Conservation (phyloP, 2,113 vertebrate genomes). For the Oenanthe oenanthe region DNA sequence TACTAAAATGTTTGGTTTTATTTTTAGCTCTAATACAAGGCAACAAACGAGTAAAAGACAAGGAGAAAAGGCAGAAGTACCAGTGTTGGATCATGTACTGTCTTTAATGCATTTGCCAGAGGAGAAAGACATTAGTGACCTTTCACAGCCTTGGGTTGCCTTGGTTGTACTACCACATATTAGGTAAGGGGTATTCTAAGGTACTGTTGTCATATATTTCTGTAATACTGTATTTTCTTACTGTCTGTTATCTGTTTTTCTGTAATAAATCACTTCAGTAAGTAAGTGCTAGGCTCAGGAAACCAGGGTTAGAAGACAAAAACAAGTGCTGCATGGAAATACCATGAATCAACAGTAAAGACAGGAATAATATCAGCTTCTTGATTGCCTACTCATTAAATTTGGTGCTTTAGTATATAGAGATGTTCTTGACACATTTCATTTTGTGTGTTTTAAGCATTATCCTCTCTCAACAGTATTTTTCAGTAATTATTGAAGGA, state of each 20-base stretch:
- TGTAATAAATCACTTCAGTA: background rate
- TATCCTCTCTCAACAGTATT: background rate
- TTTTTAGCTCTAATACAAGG: constrained; percentile 61
- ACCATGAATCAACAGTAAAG: background rate
- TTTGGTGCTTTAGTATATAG: background rate
- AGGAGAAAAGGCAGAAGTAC: constrained; percentile 33
- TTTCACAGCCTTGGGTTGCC: constrained; percentile 87
- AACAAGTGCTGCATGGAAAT: background rate
- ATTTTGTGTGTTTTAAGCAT: background rate
- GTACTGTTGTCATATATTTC: background rate
- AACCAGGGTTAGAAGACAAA: background rate
- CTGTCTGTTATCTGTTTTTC: background rate
- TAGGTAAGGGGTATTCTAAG: constrained; percentile 76
- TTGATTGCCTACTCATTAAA: background rate
- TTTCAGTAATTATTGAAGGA: background rate
- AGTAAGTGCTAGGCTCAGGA: background rate
- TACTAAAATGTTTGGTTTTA: background rate
- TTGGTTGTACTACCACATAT: constrained; percentile 92
- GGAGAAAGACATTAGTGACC: constrained; percentile 65
- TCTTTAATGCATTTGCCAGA: constrained; percentile 78
- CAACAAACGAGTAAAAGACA: constrained; percentile 52
- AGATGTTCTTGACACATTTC: background rate
- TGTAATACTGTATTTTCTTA: background rate
- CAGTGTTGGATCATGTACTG: constrained; percentile 79
- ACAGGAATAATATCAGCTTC: background rate